Evolutionary conservation across 2,888 invertebrate genomes (phyloP), one percentile per base, ranked within the genome.

Genomic region (Rapana venosa): DNA sequence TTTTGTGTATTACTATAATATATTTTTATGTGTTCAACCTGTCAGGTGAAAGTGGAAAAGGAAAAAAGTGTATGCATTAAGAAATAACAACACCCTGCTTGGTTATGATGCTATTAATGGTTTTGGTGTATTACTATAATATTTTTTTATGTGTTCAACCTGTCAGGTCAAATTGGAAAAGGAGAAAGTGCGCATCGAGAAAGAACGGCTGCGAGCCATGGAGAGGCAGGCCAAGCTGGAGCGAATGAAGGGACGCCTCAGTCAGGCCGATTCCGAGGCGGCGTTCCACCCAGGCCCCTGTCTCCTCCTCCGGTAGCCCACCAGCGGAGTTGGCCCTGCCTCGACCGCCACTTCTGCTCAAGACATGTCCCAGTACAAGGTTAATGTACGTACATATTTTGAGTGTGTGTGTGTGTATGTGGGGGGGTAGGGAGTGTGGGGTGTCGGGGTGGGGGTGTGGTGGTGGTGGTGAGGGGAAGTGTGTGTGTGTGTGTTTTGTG

Each of bases 151-250:
- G 17, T 66, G 66, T 66, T 66, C 13, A 66, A 2, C 17, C 17
- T 13, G 94, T 85, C 92, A 94, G 91, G 93, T 94, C 47, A 94
- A 95, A 83, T 90, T 94, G 83, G 97, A 97, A 92, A 96, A 97
- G 91, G 97, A 97, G 92, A 97, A 97, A 92, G 97, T 97, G 88
- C 95, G 97, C 90, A 94, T 97, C 85, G 97, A 97, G 92, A 96
- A 97, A 90, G 97, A 97, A 93, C 96, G 97, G 92, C 97, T 97
- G 90, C 97, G 97, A 93, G 97, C 97, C 93, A 96, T 97, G 92
- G 97, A 97, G 94, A 96, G 97, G 92, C 97, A 97, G 93, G 97
- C 97, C 93, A 97, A 97, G 93, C 96, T 97, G 92, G 96, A 97
- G 92, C 97, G 97, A 94, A 96, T 97, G 94, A 96, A 97, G 92